Conservation (phyloP, 2,797 vertebrate species). For the Centropyge bicolor region DNA sequence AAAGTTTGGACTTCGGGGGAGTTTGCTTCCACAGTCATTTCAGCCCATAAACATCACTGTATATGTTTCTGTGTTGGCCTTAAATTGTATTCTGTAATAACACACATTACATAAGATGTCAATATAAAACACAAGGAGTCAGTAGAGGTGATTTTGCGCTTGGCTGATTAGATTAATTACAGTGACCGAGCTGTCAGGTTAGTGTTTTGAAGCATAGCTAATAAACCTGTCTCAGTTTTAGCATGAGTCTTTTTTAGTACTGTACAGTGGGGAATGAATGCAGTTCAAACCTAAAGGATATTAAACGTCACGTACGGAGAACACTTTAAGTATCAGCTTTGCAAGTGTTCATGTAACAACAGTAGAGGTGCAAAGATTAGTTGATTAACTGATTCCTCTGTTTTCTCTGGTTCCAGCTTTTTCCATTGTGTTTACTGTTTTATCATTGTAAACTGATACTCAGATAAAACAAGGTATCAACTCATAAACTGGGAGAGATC, state of each 20-base stretch:
- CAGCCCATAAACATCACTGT: not conserved
- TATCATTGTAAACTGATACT: not conserved
- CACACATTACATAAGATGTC: not conserved
- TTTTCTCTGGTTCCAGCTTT: not conserved
- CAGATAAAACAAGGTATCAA: not conserved
- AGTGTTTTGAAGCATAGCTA: not conserved
- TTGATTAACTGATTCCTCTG: not conserved
- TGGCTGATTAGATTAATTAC: not conserved
- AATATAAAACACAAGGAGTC: not conserved
- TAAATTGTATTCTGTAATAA: not conserved
- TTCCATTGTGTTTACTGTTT: not conserved
- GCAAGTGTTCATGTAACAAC: not conserved
- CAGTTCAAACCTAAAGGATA: not conserved
- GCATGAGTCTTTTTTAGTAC: not conserved
- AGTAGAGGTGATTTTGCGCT: not conserved
- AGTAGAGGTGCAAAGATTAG: not conserved
- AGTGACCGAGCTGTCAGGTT: not conserved
- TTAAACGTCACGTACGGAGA: not conserved
- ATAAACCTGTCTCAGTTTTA: not conserved
- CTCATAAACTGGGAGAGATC: not conserved
- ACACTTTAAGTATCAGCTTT: not conserved
- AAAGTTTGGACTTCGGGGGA: not conserved
- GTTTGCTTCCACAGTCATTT: not conserved
- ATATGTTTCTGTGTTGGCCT: not conserved
- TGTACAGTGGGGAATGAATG: not conserved